Base-by-base conservation (phyloP, 2,797 vertebrate genomes). In the Coreius guichenoti region DNA sequence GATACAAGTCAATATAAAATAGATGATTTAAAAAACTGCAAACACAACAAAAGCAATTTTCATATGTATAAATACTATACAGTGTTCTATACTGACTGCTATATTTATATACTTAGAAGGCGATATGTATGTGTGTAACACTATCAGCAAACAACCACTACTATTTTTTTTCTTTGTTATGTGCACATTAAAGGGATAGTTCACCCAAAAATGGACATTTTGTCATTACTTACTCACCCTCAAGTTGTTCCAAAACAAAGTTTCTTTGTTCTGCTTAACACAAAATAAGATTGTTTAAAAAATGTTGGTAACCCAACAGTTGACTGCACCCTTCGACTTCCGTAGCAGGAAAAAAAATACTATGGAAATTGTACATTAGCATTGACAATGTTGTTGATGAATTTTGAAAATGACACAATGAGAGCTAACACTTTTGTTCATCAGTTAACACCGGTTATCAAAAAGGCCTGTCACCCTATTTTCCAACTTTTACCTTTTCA, bases 1-100 rank as follows among this genome's bases (percentile, higher is more conserved):
- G 63, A 78, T 49, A 14, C 14, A 21, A 74, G 45, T 68, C 63
- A 39, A 83, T 68, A n/a, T 47, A 68, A 68, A 77, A 83, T 36
- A 83, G 47, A 72, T 78, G 8, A 82, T 36, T 65, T 54, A 1
- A 39, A 26, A 26, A 86, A 68, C 13, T 45, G 51, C 63, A 78
- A 49, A 63, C 8, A 29, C 51, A 74, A 74, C 54, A 82, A 33
- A 31, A 26, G 16, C 33, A 1, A 23, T 49, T 45, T 58, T 23
- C 26, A 14, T 58, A 16, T 81, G 23, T 58, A 29, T 29, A 36
- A n/a, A 56, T 47, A 54, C 23, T 23, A 13, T 19, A 43, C 49
- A 33, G 5, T 36, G 33, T 26, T 61, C 8, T 78, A 61, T n/a
- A 39, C 33, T 43, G 36, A 39, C 8, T 26, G 14, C 54, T 78